phyloP scores from a whole-genome alignment of 2,113 vertebrate genomes.

The Cryptoleucopteryx plumbea region DNA sequence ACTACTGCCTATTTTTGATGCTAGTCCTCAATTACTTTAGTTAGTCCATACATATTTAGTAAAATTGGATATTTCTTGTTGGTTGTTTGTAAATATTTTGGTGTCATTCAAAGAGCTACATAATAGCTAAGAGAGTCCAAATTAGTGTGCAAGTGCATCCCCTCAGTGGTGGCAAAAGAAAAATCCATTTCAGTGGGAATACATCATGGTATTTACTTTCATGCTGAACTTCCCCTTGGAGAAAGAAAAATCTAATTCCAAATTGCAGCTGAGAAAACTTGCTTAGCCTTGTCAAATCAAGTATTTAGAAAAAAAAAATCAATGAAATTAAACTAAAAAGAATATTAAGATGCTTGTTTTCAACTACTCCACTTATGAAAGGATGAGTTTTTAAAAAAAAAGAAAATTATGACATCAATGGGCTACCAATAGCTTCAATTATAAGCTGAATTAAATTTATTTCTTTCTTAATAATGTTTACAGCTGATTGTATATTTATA shows the following conservation, averaged over 20 bases:
- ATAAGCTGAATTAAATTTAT: neutral
- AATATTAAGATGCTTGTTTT: neutral
- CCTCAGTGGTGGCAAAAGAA: neutral
- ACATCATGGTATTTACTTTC: neutral
- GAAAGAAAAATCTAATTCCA: neutral
- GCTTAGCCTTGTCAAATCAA: neutral
- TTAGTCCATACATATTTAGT: neutral
- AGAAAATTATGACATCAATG: neutral
- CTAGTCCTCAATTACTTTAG: neutral
- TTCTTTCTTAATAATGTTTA: neutral
- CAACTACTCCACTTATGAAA: neutral
- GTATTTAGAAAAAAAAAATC: neutral
- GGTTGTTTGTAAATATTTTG: neutral
- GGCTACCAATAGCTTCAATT: neutral
- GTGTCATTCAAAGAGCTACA: neutral
- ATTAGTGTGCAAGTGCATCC: neutral
- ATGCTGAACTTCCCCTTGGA: neutral
- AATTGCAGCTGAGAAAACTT: neutral
- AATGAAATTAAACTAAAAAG: neutral
- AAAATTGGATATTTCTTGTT: neutral
- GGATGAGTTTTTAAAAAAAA: neutral
- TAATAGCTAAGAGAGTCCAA: neutral
- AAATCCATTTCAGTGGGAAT: neutral
- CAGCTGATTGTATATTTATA: neutral
- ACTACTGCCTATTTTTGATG: neutral